Percentiles rank a stretch among this genome's conserved stretches.
Conservation (phyloP, 2,113 vertebrate species). For the Azemiops feae region DNA sequence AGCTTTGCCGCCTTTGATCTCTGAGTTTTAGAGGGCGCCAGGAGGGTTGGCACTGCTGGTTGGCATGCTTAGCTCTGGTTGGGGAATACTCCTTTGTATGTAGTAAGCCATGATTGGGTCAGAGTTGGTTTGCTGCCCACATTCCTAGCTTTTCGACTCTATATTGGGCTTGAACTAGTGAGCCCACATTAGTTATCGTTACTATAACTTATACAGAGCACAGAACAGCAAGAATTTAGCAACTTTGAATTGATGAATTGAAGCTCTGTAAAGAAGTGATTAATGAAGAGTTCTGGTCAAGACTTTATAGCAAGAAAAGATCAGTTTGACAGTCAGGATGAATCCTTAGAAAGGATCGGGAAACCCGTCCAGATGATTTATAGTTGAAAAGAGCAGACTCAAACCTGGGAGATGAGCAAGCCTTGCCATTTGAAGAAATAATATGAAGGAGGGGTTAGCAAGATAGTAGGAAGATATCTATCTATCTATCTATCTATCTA, state of each 20-base stretch:
- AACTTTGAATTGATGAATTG: not conserved
- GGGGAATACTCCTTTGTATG: not conserved
- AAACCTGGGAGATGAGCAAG: not conserved
- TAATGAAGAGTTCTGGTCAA: not conserved
- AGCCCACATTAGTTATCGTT: not conserved
- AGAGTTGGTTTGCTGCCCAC: not conserved
- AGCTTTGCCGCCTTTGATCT: not conserved
- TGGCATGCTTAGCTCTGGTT: not conserved
- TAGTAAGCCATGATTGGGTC: not conserved
- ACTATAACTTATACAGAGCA: not conserved
- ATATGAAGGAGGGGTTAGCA: not conserved
- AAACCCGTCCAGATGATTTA: not conserved
- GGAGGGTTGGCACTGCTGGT: not conserved
- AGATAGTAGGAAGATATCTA: not conserved
- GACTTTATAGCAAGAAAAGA: not conserved
- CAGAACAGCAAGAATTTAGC: not conserved
- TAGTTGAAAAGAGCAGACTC: not conserved
- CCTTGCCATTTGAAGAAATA: not conserved
- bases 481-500: no score
- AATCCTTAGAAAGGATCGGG: not conserved
- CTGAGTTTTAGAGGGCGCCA: not conserved
- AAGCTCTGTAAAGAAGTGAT: not conserved
- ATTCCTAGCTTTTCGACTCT: not conserved
- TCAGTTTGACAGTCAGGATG: not conserved
- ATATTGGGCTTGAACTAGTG: not conserved